Base-by-base conservation (phyloP, 2,113 vertebrate genomes). In the Pycnonotus jocosus region DNA sequence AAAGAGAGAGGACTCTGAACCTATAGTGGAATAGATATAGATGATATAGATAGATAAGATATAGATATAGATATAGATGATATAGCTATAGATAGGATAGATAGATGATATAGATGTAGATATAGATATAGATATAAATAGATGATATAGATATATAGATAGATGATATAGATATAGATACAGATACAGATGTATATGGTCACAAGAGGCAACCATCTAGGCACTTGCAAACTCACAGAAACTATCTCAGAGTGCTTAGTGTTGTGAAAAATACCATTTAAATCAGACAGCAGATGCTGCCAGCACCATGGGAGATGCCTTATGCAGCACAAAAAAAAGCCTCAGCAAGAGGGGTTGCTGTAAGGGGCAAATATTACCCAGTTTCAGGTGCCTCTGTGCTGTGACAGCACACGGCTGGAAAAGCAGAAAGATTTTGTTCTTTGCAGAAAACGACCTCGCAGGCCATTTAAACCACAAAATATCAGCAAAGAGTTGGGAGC, bases 251-350 rank as follows among this genome's bases (percentile, higher is more conserved):
- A 47, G 44, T 1, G 2, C 4, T 72, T 10, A 27, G 4, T 3
- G 50, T 45, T 62, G 6, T 0, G 9, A 89, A 82, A 45, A 79
- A 77, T 16, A 31, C 22, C 21, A 70, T 94, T 92, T 84, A 92
- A 86, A 40, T 25, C 89, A 92, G 88, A 90, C 40, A 85, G 44
- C 89, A 81, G 91, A 72, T 95, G 93, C 66, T 92, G 57, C 74
- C 57, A 50, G 70, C 81, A 61, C 78, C 13, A 21, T 9, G 6
- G 65, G 77, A 86, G 38, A 33, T 78, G 62, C 62, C 50, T 95
- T 54, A 35, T 25, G 42, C 88, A 86, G 86, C 70, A 38, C 37
- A 70, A 70, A 38, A 38, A 38, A 38, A 66, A 31, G 31, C 7
- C 65, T 91, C 57, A 82, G 45, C 50, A 76, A 87, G 50, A 93